Percentiles rank a stretch among this genome's conserved stretches.
Conservation (phyloP, 2,113 vertebrate species). For the Pseudonaja textilis region DNA sequence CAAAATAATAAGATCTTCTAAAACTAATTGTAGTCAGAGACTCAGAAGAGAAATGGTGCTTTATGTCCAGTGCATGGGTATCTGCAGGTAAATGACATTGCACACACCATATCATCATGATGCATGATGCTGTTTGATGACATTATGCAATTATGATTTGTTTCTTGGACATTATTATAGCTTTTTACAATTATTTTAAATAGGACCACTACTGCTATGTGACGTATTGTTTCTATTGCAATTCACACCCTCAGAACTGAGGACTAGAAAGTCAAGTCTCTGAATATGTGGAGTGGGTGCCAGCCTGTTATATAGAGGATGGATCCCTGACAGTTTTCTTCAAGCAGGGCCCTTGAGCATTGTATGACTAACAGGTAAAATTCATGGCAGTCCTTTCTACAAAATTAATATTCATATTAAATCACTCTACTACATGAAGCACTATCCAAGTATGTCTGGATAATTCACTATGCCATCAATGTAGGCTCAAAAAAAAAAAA, state of each 20-base stretch:
- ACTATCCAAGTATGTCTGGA: neutral
- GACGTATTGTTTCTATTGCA: neutral
- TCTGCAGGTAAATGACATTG: neutral
- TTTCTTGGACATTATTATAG: neutral
- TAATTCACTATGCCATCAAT: neutral
- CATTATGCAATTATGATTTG: neutral
- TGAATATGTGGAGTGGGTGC: neutral
- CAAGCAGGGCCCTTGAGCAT: neutral
- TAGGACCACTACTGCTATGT: neutral
- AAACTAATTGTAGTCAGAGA: neutral
- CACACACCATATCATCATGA: neutral
- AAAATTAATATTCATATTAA: neutral
- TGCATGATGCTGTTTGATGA: neutral
- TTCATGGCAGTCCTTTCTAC: neutral
- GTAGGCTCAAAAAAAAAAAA: neutral
- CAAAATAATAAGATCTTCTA: neutral
- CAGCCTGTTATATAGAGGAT: neutral
- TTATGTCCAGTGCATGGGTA: neutral
- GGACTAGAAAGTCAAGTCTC: neutral
- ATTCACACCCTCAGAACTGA: neutral
- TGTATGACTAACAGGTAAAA: neutral
- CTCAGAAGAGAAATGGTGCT: neutral
- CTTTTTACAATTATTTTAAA: neutral
- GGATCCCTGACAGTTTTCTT: neutral
- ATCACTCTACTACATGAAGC: neutral